Percentiles rank a stretch among this genome's conserved stretches.
Conservation (phyloP, 2,113 vertebrate genomes). For the Herpailurus yagouaroundi region DNA sequence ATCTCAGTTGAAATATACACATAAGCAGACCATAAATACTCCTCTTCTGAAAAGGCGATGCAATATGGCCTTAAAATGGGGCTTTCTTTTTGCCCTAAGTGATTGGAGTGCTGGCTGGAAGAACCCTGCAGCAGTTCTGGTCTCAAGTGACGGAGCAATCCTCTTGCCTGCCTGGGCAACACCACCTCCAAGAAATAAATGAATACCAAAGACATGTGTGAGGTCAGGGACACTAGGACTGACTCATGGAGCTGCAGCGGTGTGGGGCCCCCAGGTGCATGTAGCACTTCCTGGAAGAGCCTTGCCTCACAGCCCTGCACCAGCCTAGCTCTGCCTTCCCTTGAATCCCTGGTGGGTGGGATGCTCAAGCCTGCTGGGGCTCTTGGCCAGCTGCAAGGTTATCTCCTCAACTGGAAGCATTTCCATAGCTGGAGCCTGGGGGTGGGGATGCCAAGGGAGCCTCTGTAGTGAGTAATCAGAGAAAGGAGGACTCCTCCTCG, state of each 20-base stretch:
- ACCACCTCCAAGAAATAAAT: not conserved
- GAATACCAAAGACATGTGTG: not conserved
- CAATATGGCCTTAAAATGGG: not conserved
- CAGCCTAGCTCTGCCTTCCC: not conserved
- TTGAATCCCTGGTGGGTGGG: not conserved
- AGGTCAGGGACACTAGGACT: not conserved
- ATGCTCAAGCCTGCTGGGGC: not conserved
- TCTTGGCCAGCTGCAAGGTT: not conserved
- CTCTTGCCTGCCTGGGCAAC: not conserved
- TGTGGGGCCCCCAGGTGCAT: not conserved
- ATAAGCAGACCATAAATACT: not conserved
- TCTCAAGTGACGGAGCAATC: not conserved
- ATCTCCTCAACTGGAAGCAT: not conserved
- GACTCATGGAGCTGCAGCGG: not conserved
- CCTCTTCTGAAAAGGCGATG: not conserved
- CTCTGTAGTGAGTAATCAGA: slow-evolving; percentile 57
- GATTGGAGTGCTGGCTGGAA: not conserved
- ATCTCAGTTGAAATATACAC: not conserved
- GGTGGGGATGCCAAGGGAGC: not conserved
- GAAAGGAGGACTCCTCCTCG: slow-evolving; percentile 60
- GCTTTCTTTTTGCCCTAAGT: not conserved
- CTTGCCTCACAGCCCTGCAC: not conserved
- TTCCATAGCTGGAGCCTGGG: not conserved
- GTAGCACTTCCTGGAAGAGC: not conserved
- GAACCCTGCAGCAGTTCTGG: not conserved